Evolutionary conservation across 2,113 vertebrate species (phyloP).

Genomic region (Anolis sagrei): DNA sequence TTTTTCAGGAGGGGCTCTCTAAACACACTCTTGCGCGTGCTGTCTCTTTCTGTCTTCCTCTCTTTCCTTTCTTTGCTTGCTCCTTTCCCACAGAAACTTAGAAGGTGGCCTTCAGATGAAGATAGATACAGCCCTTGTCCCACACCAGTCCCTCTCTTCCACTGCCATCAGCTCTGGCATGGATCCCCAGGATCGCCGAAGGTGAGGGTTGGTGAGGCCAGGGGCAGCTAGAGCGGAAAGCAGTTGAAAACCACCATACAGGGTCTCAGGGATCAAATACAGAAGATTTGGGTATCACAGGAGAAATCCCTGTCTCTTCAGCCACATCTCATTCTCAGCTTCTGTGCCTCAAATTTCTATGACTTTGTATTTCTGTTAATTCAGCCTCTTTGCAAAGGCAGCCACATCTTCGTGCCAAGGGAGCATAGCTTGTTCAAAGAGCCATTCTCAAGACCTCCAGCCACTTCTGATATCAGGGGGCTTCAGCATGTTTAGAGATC

Average conservation of each 20-base stretch:
- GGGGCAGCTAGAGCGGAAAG: background rate
- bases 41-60: background rate
- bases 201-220: slow-evolving; percentile 47
- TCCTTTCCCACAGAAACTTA: slow-evolving; percentile 13
- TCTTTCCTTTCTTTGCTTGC: background rate
- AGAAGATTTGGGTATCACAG: rapidly evolving
- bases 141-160: slow-evolving; percentile 28
- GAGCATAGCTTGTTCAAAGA: background rate
- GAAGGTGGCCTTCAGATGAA: slow-evolving; percentile 49
- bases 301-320: background rate
- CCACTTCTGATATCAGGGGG: background rate
- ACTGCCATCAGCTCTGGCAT: slow-evolving; percentile 37
- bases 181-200: slow-evolving; percentile 72
- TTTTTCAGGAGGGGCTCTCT: background rate
- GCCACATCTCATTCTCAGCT: background rate
- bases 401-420: background rate
- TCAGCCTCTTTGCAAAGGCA: too few species aligned
- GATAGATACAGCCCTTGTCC: slow-evolving; percentile 29
- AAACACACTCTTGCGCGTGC: background rate
- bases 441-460: background rate
- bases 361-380: background rate
- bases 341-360: background rate
- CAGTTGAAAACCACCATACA: too few species aligned
- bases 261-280: too few species aligned
- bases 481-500: background rate